Evolutionary conservation across 92 coral and sea anemone genomes (phyloP).

Genomic region (Meandrina meandrites): DNA sequence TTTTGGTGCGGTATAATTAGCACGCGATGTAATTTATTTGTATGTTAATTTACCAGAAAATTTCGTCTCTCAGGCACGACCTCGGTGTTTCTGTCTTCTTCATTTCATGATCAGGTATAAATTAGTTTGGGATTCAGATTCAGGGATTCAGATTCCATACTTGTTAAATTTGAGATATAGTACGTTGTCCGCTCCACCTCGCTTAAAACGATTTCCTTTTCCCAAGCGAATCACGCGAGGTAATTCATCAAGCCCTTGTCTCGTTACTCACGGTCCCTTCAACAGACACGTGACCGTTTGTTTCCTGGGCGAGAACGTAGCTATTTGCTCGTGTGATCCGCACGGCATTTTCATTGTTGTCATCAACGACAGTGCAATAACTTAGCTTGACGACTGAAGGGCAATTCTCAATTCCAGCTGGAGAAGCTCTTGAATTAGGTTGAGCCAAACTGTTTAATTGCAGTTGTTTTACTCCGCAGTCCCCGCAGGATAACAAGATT

Average conservation of each 20-base stretch:
- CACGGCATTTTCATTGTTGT: neutral
- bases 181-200: neutral
- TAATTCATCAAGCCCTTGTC: slow-evolving; percentile 10
- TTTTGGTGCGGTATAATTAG: no score
- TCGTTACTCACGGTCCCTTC: neutral
- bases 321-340: slow-evolving; percentile 20
- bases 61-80: no score
- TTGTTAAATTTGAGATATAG: neutral
- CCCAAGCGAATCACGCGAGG: neutral
- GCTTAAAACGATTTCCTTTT: neutral
- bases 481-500: slow-evolving; percentile 62
- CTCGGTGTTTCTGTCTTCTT: no score
- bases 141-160: neutral
- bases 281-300: neutral
- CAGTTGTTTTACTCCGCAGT: slow-evolving; percentile 38
- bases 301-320: slow-evolving; percentile 26
- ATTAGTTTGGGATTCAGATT: neutral
- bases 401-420: neutral
- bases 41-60: no score
- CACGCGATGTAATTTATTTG: no score
- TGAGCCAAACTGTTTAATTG: slow-evolving; percentile 24
- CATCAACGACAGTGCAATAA: neutral
- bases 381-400: slow-evolving; percentile 10
- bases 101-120: neutral
- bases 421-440: neutral